These are phyloP conservation scores for Percopsis transmontana DNA, from an alignment of 2,113 vertebrate genomes.

Conservation along the genomic window DNA sequence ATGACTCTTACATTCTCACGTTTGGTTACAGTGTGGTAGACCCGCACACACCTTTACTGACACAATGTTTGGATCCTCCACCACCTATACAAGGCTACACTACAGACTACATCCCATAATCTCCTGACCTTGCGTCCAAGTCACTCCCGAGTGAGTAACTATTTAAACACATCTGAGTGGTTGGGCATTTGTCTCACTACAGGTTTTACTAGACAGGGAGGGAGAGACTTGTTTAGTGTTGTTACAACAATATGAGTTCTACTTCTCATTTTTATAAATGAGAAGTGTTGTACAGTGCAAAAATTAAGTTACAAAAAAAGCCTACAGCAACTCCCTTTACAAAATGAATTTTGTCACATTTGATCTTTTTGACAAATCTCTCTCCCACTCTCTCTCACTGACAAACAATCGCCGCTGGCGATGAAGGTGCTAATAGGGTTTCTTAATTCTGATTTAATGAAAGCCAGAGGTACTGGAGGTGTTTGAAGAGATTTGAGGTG, in stretches of 20 bases:
- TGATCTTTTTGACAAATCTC: background rate
- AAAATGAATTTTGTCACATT: background rate
- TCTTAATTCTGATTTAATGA: slow-evolving; percentile 58
- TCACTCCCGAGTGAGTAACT: no score
- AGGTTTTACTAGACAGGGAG: slow-evolving; percentile 9
- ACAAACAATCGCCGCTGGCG: slow-evolving; percentile 6
- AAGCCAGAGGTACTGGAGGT: slow-evolving; percentile 27
- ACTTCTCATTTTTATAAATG: no score
- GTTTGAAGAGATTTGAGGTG: slow-evolving; percentile 33
- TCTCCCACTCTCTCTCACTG: background rate
- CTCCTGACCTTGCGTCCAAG: no score
- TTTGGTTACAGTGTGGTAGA: no score
- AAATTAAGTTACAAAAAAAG: no score
- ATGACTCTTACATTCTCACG: background rate
- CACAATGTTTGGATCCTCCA: no score
- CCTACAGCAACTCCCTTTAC: background rate
- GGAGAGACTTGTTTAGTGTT: background rate
- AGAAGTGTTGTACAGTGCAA: no score
- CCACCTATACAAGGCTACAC: no score
- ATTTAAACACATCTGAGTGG: slow-evolving; percentile 50
- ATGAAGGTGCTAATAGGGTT: slow-evolving; percentile 38
- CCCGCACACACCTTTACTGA: slow-evolving; percentile 15
- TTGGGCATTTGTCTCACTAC: slow-evolving; percentile 49
- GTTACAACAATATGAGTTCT: no score
- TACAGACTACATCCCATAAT: no score